A percentile compares a stretch with the other conserved stretches of the same genome.
phyloP scores from a whole-genome alignment of 2,113 vertebrate species.

The Menidia beryllina region DNA sequence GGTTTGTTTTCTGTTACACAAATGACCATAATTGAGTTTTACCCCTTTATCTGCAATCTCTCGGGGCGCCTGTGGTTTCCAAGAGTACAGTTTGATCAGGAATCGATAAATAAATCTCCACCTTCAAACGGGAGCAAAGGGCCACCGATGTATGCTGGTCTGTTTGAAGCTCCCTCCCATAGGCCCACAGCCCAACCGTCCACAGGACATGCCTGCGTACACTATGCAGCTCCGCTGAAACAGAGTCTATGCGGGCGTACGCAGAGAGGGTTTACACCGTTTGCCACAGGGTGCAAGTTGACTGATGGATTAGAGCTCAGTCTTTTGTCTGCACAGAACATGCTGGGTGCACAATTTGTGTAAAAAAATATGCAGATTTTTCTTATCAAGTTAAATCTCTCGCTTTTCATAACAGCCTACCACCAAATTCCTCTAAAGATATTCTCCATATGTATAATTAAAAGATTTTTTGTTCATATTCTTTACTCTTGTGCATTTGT shows the following conservation, averaged over 20 bases:
- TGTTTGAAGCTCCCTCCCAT: neutral
- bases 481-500: slow-evolving; percentile 6
- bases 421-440: slow-evolving; percentile 9
- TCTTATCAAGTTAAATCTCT: neutral
- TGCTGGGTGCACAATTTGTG: too few species aligned
- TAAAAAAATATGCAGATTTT: too few species aligned
- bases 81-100: slow-evolving; percentile 9
- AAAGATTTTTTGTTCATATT: slow-evolving; percentile 19
- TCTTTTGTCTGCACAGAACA: too few species aligned
- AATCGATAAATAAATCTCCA: slow-evolving; percentile 15
- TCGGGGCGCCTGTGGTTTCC: neutral
- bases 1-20: slow-evolving; percentile 17
- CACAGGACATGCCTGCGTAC: neutral
- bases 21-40: neutral
- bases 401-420: neutral
- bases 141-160: slow-evolving; percentile 3
- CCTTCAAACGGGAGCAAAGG: slow-evolving; percentile 10
- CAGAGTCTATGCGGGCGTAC: slow-evolving; percentile 1
- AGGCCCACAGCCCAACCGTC: neutral
- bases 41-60: slow-evolving; percentile 12
- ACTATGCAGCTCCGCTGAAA: neutral
- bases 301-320: neutral
- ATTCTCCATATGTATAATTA: slow-evolving; percentile 10
- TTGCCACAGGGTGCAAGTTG: slow-evolving; percentile 6
- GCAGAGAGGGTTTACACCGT: neutral